Conservation (phyloP, 2,797 vertebrate species). For the Sebastes taczanowskii region DNA sequence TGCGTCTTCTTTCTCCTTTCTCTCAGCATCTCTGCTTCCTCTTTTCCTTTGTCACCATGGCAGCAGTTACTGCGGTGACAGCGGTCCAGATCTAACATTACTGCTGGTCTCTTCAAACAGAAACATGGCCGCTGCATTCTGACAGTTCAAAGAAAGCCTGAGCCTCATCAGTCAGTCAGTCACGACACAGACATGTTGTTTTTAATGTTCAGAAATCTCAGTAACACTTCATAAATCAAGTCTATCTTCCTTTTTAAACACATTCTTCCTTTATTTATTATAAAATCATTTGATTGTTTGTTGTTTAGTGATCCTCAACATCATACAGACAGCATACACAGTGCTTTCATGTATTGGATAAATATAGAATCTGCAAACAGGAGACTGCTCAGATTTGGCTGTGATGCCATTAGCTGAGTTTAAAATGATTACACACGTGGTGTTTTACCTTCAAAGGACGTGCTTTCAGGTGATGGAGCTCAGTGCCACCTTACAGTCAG, state of each 20-base stretch:
- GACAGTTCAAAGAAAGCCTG: constrained; percentile 19
- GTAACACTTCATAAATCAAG: neutral
- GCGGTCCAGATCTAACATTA: constrained; percentile 29
- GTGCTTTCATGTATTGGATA: neutral
- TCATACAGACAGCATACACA: neutral
- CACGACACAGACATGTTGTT: neutral
- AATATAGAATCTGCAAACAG: neutral
- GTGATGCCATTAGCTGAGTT: neutral
- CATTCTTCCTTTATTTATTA: neutral
- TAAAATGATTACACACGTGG: neutral
- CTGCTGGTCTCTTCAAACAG: constrained; percentile 22
- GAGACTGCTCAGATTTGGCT: neutral
- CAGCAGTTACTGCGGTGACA: constrained; percentile 49
- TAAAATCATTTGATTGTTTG: neutral
- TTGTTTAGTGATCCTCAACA: neutral
- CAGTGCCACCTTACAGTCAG: neutral
- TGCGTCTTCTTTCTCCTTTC: neutral
- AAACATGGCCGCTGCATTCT: neutral
- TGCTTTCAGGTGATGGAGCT: neutral
- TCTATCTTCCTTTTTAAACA: neutral
- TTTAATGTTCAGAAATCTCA: neutral
- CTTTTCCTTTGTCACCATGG: constrained; percentile 49
- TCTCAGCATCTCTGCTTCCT: neutral
- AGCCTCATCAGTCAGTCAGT: neutral
- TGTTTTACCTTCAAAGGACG: neutral